These are phyloP conservation scores for Stegastes partitus DNA, from an alignment of 2,113 vertebrate genomes.

Conservation along the genomic window DNA sequence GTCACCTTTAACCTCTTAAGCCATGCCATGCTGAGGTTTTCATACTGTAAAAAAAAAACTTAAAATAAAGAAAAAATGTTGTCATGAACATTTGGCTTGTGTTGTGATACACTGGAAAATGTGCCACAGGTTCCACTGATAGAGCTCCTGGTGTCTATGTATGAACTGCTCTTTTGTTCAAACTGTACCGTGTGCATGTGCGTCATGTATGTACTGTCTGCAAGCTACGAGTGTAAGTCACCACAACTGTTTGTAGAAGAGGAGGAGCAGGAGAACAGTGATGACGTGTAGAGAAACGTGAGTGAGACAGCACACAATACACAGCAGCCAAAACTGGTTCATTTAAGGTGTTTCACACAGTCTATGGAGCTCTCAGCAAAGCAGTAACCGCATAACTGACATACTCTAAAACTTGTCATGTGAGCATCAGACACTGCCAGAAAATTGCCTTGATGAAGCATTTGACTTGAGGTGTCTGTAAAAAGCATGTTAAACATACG, in stretches of 20 bases:
- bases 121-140: not conserved
- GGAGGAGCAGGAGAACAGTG: conserved; percentile 21
- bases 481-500: conserved; percentile 8
- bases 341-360: conserved; percentile 3
- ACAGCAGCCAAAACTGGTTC: conserved; percentile 18
- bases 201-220: conserved; percentile 21
- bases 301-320: not conserved
- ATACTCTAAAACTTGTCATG: not conserved
- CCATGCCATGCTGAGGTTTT: conserved; percentile 22
- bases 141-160: conserved; percentile 9
- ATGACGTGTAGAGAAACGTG: not conserved
- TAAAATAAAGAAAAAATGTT: conserved; percentile 10
- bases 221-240: conserved; percentile 3
- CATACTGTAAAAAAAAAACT: conserved; percentile 29
- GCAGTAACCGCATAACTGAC: not conserved
- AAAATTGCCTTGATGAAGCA: conserved; percentile 11
- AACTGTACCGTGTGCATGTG: conserved; percentile 9
- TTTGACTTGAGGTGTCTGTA: conserved; percentile 27
- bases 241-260: conserved; percentile 12
- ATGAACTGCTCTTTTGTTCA: conserved; percentile 6
- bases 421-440: not conserved
- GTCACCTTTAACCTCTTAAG: conserved; percentile 34
- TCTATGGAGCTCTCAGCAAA: not conserved
- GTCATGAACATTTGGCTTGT: conserved; percentile 33
- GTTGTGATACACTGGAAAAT: conserved; percentile 16